Conservation (phyloP, 53 echinoderm and acorn worm genomes). For the Hippasteria phrygiana region DNA sequence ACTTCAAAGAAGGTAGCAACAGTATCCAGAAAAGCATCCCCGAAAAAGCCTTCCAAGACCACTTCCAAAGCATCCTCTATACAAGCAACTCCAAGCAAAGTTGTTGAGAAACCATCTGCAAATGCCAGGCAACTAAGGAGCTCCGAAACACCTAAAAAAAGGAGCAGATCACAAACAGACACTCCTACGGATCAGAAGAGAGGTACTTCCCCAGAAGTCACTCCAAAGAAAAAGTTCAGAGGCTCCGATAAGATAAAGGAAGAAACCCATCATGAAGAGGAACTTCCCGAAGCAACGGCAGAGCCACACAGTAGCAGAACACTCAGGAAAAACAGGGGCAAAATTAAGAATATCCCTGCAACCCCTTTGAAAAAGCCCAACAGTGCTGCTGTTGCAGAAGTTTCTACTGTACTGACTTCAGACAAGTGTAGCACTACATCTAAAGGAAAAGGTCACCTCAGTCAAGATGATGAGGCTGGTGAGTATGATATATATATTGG, state of each 20-base stretch:
- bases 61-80: not conserved
- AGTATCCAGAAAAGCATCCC: not conserved
- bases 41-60: not conserved
- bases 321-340: not conserved
- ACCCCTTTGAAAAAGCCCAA: not conserved
- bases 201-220: not conserved
- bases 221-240: slow-evolving; percentile 27
- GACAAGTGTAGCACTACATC: too few species aligned
- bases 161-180: not conserved
- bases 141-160: not conserved
- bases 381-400: not conserved
- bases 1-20: not conserved
- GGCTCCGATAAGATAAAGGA: not conserved
- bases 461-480: too few species aligned
- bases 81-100: not conserved
- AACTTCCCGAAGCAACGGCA: not conserved
- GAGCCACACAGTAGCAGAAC: not conserved
- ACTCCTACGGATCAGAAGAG: not conserved
- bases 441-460: too few species aligned
- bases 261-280: not conserved
- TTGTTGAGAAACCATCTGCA: not conserved
- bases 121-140: not conserved
- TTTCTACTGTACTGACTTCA: too few species aligned
- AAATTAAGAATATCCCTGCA: not conserved
- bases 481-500: too few species aligned